Base-by-base conservation (phyloP, 1,140 invertebrate genomes). In the Trachymyrmex septentrionalis region DNA sequence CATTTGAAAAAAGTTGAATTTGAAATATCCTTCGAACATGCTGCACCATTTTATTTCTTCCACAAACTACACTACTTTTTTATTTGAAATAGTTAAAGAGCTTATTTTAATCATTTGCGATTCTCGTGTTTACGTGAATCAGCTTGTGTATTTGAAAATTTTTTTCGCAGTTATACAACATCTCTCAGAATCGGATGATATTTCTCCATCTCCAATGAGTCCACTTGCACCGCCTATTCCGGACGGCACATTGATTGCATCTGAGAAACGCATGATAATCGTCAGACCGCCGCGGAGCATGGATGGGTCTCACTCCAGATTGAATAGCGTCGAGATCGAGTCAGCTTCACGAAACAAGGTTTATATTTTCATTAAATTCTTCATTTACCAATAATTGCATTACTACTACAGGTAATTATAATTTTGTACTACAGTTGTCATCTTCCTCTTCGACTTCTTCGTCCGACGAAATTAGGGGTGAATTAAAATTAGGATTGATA, bases 241-340 rank as follows among this genome's bases (percentile, higher is more conserved):
- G 2, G 91, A 91, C 57, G 92, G 93, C 21, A 76, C 93, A 3
- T 86, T 94, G 34, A 91, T 92, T 34, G 94, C 92, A 9, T 91
- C 91, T 21, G 96, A 96, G 48, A 96, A 96, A 57, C 96, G 96
- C 24, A 95, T 96, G 30, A 95, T 96, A 5, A 93, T 96, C 64
- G 94, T 95, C 27, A 95, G 19, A 86, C 91, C 53, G 95, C 93
- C 2, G 91, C 69, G 95, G 95, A 71, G 92, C 95, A 50, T 95
- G 95, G 53, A 96, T 95, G 96, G 77, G 1, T 82, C 71, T 63
- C 95, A 96, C 66, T 95, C 96, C 16, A 96, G 96, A 89, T 92
- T 96, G 86, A 96, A 96, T 91, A 96, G 96, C 67, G 95, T 95
- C 5, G 96, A 96, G 92, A 96, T 96, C 21, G 96, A 96, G 71